Conservation (phyloP, 2,888 invertebrate genomes). For the Petrophora chlorosata region DNA sequence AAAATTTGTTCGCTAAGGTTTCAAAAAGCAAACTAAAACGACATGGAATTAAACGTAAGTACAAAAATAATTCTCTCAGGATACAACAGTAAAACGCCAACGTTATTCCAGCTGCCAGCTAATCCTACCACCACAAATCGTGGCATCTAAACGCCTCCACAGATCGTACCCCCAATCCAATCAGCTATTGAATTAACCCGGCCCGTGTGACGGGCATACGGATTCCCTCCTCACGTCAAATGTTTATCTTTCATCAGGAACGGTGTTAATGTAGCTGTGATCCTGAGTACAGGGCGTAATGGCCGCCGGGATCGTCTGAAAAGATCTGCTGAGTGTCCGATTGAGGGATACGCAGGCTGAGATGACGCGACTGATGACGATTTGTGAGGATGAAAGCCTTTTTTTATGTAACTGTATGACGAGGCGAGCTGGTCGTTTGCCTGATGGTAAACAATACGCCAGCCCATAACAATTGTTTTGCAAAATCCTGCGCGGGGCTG, state of each 20-base stretch:
- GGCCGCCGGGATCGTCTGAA: constrained; percentile 45
- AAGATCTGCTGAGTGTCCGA: constrained; percentile 59
- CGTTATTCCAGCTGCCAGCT: constrained; percentile 5
- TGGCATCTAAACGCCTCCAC: constrained; percentile 58
- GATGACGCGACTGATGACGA: constrained; percentile 39
- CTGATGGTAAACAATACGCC: too few relatives aligned
- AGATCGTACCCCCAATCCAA: constrained; percentile 81
- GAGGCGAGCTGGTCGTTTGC: too few relatives aligned
- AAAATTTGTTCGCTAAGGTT: too few relatives aligned
- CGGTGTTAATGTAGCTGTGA: constrained; percentile 74
- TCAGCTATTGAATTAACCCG: constrained; percentile 83
- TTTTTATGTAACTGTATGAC: too few relatives aligned
- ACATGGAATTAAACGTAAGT: too few relatives aligned
- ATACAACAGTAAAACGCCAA: too few relatives aligned
- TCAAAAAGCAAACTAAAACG: too few relatives aligned
- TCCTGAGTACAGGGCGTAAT: constrained; percentile 65
- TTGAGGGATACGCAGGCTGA: constrained; percentile 40
- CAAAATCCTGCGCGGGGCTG: too few relatives aligned
- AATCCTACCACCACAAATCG: constrained; percentile 42
- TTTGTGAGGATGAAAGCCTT: constrained; percentile 39
- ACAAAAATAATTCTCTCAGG: too few relatives aligned
- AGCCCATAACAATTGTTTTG: too few relatives aligned
- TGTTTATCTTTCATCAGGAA: constrained; percentile 82
- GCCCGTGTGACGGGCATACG: constrained; percentile 82
- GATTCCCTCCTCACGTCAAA: constrained; percentile 80